phyloP scores from a whole-genome alignment of 2,888 invertebrate genomes.

The Sinodicranocentrus sp. region DNA sequence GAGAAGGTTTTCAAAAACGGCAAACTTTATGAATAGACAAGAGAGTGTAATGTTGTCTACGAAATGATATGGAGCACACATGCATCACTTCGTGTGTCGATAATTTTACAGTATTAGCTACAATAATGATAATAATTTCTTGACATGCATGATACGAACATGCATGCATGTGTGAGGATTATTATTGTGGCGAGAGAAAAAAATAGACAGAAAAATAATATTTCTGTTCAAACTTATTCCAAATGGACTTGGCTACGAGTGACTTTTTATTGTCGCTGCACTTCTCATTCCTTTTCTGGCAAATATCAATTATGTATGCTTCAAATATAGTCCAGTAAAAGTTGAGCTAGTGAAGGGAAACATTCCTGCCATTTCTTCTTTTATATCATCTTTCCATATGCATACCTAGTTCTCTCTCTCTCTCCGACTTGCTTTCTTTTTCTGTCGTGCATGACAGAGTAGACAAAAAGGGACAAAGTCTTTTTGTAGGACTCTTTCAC shows the following conservation, averaged over 20 bases:
- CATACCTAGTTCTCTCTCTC: background rate
- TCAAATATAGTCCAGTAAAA: background rate
- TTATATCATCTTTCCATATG: background rate
- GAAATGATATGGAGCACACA: conserved; percentile 11
- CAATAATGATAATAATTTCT: conserved; percentile 59
- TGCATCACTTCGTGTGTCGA: conserved; percentile 47
- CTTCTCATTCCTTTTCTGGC: conserved; percentile 40
- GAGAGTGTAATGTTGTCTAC: background rate
- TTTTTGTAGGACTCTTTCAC: background rate
- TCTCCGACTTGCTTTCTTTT: background rate
- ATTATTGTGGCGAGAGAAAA: background rate
- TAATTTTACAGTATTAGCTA: conserved; percentile 52
- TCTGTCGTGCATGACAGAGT: conserved; percentile 46
- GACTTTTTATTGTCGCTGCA: conserved; percentile 43
- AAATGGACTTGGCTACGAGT: conserved; percentile 15
- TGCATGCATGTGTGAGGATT: conserved; percentile 46
- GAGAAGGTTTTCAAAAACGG: background rate
- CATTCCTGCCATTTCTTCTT: background rate
- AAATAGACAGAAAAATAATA: conserved; percentile 1
- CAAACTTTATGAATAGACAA: conserved; percentile 23
- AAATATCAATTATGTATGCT: conserved; percentile 59
- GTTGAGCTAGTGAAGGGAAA: background rate
- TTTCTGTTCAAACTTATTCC: conserved; percentile 8
- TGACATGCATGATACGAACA: conserved; percentile 41
- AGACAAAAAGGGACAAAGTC: conserved; percentile 28